phyloP scores from a whole-genome alignment of 2,797 vertebrate genomes.

The Myotis findleyi region DNA sequence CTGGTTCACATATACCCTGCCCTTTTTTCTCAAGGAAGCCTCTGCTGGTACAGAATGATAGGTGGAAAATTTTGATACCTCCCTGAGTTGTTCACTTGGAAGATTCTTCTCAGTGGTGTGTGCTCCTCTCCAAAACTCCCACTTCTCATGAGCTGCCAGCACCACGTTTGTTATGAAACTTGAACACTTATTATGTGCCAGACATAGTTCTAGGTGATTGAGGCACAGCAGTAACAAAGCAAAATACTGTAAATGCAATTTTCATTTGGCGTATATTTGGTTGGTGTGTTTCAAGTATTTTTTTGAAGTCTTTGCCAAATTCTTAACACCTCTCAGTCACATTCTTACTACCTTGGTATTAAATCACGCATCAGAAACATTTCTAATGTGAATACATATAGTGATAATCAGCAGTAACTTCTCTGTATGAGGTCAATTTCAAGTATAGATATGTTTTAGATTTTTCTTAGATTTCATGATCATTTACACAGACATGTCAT shows the following conservation, averaged over 20 bases:
- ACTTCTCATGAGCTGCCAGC: neutral
- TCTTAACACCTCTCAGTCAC: neutral
- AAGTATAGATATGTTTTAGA: neutral
- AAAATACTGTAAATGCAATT: neutral
- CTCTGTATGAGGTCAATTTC: neutral
- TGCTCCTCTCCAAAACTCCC: neutral
- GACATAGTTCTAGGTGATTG: neutral
- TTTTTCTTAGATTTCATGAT: conserved; percentile 4
- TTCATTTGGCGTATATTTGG: neutral
- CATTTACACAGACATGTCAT: neutral
- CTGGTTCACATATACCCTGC: accelerated
- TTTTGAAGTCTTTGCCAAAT: neutral
- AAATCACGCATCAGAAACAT: neutral
- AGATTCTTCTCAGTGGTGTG: neutral
- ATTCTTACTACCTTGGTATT: neutral
- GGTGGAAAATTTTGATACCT: neutral
- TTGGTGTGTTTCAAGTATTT: neutral
- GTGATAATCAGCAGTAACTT: neutral
- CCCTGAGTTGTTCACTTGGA: neutral
- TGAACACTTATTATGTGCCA: neutral
- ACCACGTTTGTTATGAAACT: neutral
- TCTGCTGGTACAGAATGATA: neutral
- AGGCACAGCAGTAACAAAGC: neutral
- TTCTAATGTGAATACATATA: conserved; percentile 2
- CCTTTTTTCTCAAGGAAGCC: neutral